A percentile compares a stretch with the other conserved stretches of the same genome.
Evolutionary conservation across 2,888 invertebrate species (phyloP).

Genomic region (Zonitis immaculata): DNA sequence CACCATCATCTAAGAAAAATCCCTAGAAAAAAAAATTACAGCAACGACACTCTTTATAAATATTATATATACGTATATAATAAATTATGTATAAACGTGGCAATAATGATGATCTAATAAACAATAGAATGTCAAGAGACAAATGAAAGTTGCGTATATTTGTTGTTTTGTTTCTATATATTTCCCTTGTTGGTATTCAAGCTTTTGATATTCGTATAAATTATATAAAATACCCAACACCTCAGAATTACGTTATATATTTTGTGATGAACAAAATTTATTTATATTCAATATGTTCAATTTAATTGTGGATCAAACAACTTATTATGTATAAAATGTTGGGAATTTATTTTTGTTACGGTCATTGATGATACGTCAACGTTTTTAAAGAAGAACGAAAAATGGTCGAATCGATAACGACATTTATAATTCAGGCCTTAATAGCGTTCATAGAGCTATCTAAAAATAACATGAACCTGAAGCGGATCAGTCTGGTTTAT

Average conservation of each 20-base stretch:
- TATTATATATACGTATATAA: not conserved
- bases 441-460: slow-evolving; percentile 8
- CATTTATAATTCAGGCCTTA: slow-evolving; percentile 20
- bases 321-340: no score
- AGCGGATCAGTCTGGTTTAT: not conserved
- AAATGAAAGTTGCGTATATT: slow-evolving; percentile 1
- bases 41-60: not conserved
- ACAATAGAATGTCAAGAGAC: slow-evolving; percentile 9
- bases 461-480: slow-evolving; percentile 11
- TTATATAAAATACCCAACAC: not conserved
- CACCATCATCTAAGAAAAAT: no score
- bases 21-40: not conserved
- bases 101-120: slow-evolving; percentile 9
- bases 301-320: no score
- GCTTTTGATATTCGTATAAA: not conserved
- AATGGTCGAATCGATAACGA: slow-evolving; percentile 6
- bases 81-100: no score
- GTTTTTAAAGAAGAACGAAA: not conserved
- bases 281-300: no score
- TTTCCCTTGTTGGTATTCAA: slow-evolving; percentile 4
- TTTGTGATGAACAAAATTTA: no score
- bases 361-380: not conserved
- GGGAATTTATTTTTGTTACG: no score
- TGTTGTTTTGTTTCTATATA: slow-evolving; percentile 9
- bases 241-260: no score